phyloP scores from a whole-genome alignment of 2,888 invertebrate genomes.

The Malthinus flaveolus region DNA sequence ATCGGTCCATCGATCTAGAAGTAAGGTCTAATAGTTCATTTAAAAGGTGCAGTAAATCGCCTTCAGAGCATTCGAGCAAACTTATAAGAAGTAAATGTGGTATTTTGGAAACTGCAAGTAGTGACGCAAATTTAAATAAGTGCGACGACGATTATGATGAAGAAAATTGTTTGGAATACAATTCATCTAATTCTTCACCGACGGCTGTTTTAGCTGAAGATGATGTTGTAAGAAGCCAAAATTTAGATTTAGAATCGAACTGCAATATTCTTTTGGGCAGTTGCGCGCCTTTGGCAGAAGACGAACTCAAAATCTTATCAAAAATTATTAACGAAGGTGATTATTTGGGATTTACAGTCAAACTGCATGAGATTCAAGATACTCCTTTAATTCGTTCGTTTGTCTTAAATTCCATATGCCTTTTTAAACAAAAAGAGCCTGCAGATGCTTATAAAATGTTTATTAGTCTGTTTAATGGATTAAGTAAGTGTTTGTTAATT shows the following conservation, averaged over 20 bases:
- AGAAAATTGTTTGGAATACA: no score
- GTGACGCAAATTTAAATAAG: no score
- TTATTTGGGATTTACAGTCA: neutral
- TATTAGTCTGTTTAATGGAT: neutral
- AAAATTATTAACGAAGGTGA: neutral
- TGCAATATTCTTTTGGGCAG: neutral
- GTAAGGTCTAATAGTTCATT: no score
- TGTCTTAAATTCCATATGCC: constrained; percentile 1
- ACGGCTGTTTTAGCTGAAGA: no score
- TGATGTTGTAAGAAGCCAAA: no score
- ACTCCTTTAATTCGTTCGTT: neutral
- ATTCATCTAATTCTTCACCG: no score
- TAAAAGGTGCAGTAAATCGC: no score
- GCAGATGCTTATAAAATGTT: neutral
- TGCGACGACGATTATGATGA: no score
- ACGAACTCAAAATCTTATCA: neutral
- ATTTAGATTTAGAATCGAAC: neutral
- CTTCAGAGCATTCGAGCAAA: no score
- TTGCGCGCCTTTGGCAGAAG: neutral
- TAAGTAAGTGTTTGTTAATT: neutral
- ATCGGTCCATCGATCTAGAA: no score
- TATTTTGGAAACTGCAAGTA: no score
- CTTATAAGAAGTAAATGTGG: no score
- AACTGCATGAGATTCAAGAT: neutral
- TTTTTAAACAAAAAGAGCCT: neutral